Evolutionary conservation across 2,113 vertebrate species (phyloP).

Genomic region (Saimiri boliviensis): DNA sequence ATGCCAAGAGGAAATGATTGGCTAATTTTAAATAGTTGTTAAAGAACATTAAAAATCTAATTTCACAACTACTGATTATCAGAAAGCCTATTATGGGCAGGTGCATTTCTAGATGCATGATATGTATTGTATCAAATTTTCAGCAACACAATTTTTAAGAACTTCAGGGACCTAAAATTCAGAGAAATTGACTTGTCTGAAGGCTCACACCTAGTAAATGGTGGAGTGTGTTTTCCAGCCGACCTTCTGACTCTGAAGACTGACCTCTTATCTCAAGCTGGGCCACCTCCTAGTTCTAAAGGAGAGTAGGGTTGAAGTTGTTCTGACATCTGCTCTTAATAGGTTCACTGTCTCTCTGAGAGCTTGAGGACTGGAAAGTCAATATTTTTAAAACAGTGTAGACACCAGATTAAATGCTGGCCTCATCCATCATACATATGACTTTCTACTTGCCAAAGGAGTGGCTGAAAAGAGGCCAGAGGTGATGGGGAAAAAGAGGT

Average conservation of each 20-base stretch:
- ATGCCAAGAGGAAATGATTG: slow-evolving; percentile 18
- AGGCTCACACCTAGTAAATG: neutral
- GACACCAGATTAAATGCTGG: slow-evolving; percentile 49
- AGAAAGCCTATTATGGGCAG: neutral
- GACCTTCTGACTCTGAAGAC: neutral
- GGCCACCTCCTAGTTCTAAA: neutral
- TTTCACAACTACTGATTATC: neutral
- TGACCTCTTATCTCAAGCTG: neutral
- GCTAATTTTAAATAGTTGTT: neutral
- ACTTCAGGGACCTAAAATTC: neutral
- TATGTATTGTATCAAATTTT: neutral
- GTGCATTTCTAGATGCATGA: neutral
- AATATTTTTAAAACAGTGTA: slow-evolving; percentile 67
- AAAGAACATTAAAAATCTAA: neutral
- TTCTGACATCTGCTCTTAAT: slow-evolving; percentile 40
- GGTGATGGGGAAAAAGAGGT: neutral
- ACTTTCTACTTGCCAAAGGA: slow-evolving; percentile 50
- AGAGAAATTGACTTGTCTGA: neutral
- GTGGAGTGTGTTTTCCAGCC: neutral
- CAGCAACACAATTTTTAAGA: neutral
- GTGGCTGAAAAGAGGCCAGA: neutral
- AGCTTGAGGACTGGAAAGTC: slow-evolving; percentile 51
- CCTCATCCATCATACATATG: slow-evolving; percentile 41
- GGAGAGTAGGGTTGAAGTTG: neutral
- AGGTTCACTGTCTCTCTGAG: slow-evolving; percentile 50